Base-by-base conservation (phyloP, 64 coral and sea anemone genomes). In the Hydrozoanthus tunicans region DNA sequence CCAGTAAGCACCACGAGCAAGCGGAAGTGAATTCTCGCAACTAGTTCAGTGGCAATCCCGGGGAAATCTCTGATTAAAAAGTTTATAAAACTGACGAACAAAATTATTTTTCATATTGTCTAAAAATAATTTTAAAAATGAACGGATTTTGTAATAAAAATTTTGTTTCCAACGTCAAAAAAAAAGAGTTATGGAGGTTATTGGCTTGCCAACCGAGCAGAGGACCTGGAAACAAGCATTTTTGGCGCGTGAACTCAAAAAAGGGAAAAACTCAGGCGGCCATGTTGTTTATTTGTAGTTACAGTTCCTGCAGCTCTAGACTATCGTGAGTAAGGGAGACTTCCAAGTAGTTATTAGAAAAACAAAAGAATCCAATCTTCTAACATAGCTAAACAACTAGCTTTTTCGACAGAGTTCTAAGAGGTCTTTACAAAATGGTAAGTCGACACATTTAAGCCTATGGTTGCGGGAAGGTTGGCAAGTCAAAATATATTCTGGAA, bases 211-310 rank as follows among this genome's bases (percentile, higher is more conserved):
- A 14, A 71, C 53, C 82, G 55, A 67, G 69, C 56, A 54, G 74
- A 25, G 7, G 53, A 69, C 68, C 84, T 88, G 84, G 84, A 25
- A 88, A 88, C 69, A 6, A 88, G 68, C 58, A 7, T 74, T 88
- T 43, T 88, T 88, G 84, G 84, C 84, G 84, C 84, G 84, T 73
- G 66, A 88, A 58, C 53, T 74, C 52, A 88, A 88, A 86, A 8
- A 25, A 1, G 32, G 32, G 32, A 43, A 43, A 43, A 43, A 51
- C 14, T 64, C 8, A 56, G 81, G 13, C 84, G 56, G 84, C 84
- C 84, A 88, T 88, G 69, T 88, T 86, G 5, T 7, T 59, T 4
- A 58, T 60, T 74, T 15, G 14, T 13, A 58, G 0, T 51, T 43
- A 43, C 32, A 1, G 32, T 43, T 43, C 32, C 32, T 43, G 2